Percentiles rank a stretch among this genome's conserved stretches.
These are phyloP conservation scores for Ferdinandea cuprea DNA, from an alignment of 2,888 invertebrate species.

Conservation along the genomic window DNA sequence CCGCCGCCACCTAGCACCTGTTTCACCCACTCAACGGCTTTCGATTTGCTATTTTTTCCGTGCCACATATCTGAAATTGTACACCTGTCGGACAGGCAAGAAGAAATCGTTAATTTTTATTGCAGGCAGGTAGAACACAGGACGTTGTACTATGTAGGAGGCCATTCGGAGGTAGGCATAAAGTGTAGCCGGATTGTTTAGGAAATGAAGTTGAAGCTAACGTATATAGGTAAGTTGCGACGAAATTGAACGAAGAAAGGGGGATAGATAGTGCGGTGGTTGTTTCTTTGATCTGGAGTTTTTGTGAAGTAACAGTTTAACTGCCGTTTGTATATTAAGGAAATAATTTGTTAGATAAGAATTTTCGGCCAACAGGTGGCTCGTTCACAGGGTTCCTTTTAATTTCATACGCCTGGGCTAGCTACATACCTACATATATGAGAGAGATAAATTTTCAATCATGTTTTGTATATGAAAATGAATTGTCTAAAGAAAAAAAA, in stretches of 20 bases:
- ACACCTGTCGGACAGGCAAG: slow-evolving; percentile 70
- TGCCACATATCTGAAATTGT: slow-evolving; percentile 70
- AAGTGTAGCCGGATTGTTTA: slow-evolving; percentile 68
- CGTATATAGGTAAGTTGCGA: slow-evolving; percentile 58
- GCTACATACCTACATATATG: too few species aligned
- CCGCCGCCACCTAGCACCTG: slow-evolving; percentile 23
- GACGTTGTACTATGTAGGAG: slow-evolving; percentile 40
- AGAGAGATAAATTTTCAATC: too few species aligned
- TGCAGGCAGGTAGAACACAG: slow-evolving; percentile 50
- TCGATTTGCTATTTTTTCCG: slow-evolving; percentile 53
- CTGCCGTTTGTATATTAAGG: neutral
- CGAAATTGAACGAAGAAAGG: slow-evolving; percentile 36
- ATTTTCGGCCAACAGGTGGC: too few species aligned
- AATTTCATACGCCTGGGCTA: too few species aligned
- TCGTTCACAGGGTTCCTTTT: too few species aligned
- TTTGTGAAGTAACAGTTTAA: too few species aligned
- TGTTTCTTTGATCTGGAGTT: slow-evolving; percentile 4
- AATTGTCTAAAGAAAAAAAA: too few species aligned
- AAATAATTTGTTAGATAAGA: too few species aligned
- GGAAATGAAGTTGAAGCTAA: slow-evolving; percentile 70
- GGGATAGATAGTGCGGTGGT: slow-evolving; percentile 28
- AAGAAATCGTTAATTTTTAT: slow-evolving; percentile 74
- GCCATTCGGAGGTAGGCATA: slow-evolving; percentile 67
- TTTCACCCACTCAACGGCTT: neutral
- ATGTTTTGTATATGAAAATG: too few species aligned